Evolutionary conservation across 2,888 invertebrate species (phyloP).

Genomic region (Hermaeophaga mercurialis): DNA sequence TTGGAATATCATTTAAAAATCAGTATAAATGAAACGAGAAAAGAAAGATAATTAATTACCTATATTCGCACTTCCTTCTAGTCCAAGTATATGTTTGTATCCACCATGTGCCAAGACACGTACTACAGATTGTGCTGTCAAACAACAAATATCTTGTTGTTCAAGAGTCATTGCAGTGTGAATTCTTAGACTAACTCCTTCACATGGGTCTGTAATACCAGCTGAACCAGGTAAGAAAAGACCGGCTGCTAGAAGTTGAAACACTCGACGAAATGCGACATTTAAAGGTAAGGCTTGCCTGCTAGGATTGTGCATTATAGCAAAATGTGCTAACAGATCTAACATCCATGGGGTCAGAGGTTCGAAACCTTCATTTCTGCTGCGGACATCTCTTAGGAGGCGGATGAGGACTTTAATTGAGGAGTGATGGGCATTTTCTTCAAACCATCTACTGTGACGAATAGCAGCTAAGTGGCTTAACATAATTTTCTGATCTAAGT

Average conservation of each 20-base stretch:
- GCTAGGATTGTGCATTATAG: conserved; percentile 94
- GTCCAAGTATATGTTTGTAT: conserved; percentile 85
- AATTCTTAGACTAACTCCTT: conserved; percentile 84
- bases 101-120: conserved; percentile 93
- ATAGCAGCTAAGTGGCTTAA: conserved; percentile 92
- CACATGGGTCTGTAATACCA: conserved; percentile 93
- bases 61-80: conserved; percentile 63
- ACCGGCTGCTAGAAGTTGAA: conserved; percentile 91
- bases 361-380: conserved; percentile 87
- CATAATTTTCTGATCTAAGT: conserved; percentile 75
- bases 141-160: conserved; percentile 91
- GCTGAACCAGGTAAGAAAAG: conserved; percentile 93
- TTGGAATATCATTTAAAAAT: too few species aligned
- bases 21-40: too few species aligned
- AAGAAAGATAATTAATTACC: too few species aligned
- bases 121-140: conserved; percentile 91
- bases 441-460: conserved; percentile 96
- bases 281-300: conserved; percentile 91
- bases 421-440: conserved; percentile 96
- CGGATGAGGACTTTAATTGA: conserved; percentile 92
- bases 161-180: conserved; percentile 90
- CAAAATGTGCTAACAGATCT: conserved; percentile 93
- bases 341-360: conserved; percentile 96
- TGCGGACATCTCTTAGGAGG: conserved; percentile 88
- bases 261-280: conserved; percentile 80